Conservation (phyloP, 1,140 invertebrate species). For the Drosophila ananassae region DNA sequence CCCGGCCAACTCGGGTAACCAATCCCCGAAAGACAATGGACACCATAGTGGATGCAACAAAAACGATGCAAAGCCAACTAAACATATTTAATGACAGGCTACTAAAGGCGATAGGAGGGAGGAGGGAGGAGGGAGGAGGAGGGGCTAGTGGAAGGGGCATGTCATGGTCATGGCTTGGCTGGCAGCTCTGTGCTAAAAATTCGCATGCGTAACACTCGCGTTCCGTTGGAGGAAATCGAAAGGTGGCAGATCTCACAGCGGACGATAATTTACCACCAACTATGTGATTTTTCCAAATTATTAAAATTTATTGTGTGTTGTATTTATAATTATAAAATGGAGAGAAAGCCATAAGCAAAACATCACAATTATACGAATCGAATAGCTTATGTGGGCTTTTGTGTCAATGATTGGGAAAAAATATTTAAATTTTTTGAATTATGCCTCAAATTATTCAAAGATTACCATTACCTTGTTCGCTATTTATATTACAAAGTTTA, state of each 20-base stretch:
- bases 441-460: neutral
- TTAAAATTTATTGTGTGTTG: neutral
- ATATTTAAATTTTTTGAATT: too few species aligned
- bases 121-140: neutral
- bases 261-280: neutral
- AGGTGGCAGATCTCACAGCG: constrained; percentile 23
- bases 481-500: too few species aligned
- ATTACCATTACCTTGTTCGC: too few species aligned
- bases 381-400: neutral
- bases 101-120: neutral
- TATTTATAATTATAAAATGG: neutral
- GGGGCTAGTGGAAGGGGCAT: constrained; percentile 16
- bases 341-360: constrained; percentile 1
- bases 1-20: constrained; percentile 39
- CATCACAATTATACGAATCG: too few species aligned
- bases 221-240: constrained; percentile 44
- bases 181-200: constrained; percentile 46
- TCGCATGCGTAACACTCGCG: constrained; percentile 46
- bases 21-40: constrained; percentile 51
- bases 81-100: constrained; percentile 59
- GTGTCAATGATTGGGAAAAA: neutral
- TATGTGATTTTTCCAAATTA: neutral
- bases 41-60: constrained; percentile 31
- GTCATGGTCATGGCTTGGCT: constrained; percentile 46
- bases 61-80: constrained; percentile 40